phyloP scores from a whole-genome alignment of 2,113 vertebrate species.

The Platichthys flesus region DNA sequence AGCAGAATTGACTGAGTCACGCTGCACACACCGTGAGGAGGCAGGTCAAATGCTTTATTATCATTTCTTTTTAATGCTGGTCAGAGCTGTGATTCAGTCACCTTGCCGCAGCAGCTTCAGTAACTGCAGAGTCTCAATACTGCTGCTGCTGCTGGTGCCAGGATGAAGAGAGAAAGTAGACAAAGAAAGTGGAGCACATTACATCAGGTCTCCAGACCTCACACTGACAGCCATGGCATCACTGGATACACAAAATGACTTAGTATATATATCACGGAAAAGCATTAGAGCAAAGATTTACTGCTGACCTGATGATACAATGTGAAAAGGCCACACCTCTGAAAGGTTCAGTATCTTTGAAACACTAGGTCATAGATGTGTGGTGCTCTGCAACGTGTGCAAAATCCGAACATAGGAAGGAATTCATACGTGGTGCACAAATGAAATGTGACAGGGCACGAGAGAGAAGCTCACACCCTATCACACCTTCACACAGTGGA shows the following conservation, averaged over 20 bases:
- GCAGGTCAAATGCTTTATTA: background rate
- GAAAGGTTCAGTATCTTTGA: background rate
- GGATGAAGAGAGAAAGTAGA: conserved; percentile 2
- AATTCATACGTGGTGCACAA: background rate
- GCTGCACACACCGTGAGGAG: background rate
- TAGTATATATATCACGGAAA: background rate
- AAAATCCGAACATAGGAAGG: background rate
- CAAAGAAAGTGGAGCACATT: conserved; percentile 5
- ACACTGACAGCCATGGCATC: background rate
- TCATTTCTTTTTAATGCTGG: background rate
- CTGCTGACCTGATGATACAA: no score
- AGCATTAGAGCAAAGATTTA: background rate
- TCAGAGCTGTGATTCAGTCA: background rate
- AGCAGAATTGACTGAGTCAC: background rate
- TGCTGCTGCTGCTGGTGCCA: background rate
- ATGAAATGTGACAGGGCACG: background rate
- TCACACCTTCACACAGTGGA: background rate
- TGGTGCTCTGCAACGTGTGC: background rate
- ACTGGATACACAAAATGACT: background rate
- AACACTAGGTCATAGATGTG: background rate
- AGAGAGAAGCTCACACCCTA: background rate
- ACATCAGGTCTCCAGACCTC: conserved; percentile 5
- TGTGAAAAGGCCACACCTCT: background rate
- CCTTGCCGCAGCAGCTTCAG: conserved; percentile 10
- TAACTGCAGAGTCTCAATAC: background rate